A percentile compares a stretch with the other conserved stretches of the same genome.
Evolutionary conservation across 2,113 vertebrate species (phyloP).

Genomic region (Misgurnus mizolepis): DNA sequence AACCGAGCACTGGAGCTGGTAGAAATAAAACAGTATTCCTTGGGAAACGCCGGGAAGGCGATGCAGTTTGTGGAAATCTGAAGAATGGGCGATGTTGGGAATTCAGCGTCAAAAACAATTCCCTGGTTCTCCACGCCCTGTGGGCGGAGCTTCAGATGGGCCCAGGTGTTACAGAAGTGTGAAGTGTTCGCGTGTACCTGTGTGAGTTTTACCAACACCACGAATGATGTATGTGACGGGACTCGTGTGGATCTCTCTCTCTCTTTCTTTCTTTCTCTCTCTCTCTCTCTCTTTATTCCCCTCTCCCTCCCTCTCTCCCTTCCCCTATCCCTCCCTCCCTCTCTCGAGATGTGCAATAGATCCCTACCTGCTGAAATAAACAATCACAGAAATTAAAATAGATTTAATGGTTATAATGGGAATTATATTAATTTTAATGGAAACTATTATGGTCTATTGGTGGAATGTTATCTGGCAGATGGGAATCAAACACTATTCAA

Average conservation of each 20-base stretch:
- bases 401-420: no score
- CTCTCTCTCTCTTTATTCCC: neutral
- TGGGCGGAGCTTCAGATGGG: constrained; percentile 21
- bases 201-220: neutral
- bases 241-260: neutral
- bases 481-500: no score
- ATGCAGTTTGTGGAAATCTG: constrained; percentile 20
- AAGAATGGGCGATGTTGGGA: constrained; percentile 30
- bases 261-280: neutral
- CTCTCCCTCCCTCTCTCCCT: neutral
- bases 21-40: neutral
- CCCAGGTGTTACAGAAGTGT: constrained; percentile 18
- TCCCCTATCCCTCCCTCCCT: constrained; percentile 4
- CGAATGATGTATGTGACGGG: neutral
- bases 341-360: neutral
- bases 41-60: neutral
- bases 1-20: neutral
- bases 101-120: constrained; percentile 29
- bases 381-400: no score
- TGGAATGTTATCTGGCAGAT: no score
- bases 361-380: no score
- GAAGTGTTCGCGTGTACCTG: constrained; percentile 7
- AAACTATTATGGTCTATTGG: no score
- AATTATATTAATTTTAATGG: no score
- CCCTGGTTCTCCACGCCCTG: constrained; percentile 26